Base-by-base conservation (phyloP, 2,113 vertebrate genomes). In the Eubucco bourcierii region DNA sequence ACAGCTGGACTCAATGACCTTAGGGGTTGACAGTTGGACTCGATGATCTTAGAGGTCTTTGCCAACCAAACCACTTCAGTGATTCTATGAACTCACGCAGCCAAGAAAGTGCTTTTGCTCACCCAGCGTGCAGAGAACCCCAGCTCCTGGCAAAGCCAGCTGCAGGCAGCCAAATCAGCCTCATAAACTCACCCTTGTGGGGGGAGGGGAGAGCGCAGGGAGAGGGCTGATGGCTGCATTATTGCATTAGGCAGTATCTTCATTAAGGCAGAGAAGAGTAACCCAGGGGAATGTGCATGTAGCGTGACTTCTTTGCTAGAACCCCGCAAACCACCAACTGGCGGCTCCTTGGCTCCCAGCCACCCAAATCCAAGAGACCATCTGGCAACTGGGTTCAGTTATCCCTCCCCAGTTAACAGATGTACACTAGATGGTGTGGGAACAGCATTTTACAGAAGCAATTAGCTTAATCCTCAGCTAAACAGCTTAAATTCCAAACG, bases 301-400 rank as follows among this genome's bases (percentile, higher is more conserved):
- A 89, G 86, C 81, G 50, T 90, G 96, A 94, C 72, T 94, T 83
- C 88, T 95, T 93, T 93, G 79, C 92, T 87, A 90, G 59, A 65
- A 96, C 92, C 88, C 81, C 83, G 78, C 72, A 82, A 97, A 91
- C 92, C 83, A 14, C 94, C 94, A 96, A 97, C 92, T 96, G 94
- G 94, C 91, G 90, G 90, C 84, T 90, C 59, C 93, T 95, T 97
- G 95, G 95, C 95, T 95, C 52, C 56, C 50, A 4, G 94, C 92
- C 97, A 97, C 90, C 90, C 88, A 96, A 97, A 97, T 96, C 95
- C 93, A 94, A 89, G 79, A 88, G 84, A 82, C 96, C 96, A 97
- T 97, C 95, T 97, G 96, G 93, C 90, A 95, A 89, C 39, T 80
- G 88, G 88, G 82, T 94, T 94, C 75, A 31, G 80, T 96, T 88